Evolutionary conservation across 2,113 vertebrate species (phyloP), one percentile per base, ranked within the genome.

Genomic region (Esox niger): DNA sequence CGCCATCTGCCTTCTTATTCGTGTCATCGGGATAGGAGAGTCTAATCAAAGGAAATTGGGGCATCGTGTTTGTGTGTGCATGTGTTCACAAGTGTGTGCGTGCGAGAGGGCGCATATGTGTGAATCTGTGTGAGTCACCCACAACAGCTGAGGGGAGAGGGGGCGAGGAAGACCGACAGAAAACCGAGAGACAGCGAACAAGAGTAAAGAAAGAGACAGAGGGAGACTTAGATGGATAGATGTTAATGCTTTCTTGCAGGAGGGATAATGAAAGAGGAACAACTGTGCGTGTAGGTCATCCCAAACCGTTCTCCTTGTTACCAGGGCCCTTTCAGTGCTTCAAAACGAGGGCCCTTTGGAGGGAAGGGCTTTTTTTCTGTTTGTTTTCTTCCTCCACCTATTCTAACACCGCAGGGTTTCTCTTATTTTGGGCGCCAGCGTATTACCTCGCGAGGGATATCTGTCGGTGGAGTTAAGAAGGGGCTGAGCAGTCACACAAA

Each of bases 1-100:
- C 23, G 20, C 75, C 69, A 76, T 76, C 76, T 76, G 68, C 68
- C 62, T 61, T 13, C 64, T 9, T 71, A 54, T 68, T 58, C 62
- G 59, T 63, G 62, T 68, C 59, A 82, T 73, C 58, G 31, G 35
- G 67, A 63, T 71, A 66, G 75, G 73, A 76, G 75, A 64, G 70
- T 77, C 69, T 73, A 75, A 78, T 78, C 73, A 76, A 30, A 55
- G 62, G 68, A 68, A 74, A 73, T 58, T 69, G 58, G 63, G 69
- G 43, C 47, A 61, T 33, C 29, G 58, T 33, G 58, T 60, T 29
- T n/a, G 58, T 60, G 58, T 60, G 5, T 27, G 17, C n/a, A 29
- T 32, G 57, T 60, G 30, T 60, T 27, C n/a, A 29, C 32, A 20
- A 7, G 30, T 60, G 57, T 31, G 27, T 59, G 57, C 20, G 13